A percentile compares a stretch with the other conserved stretches of the same genome.
phyloP scores from a whole-genome alignment of 2,113 vertebrate species.

The Alectura lathami region DNA sequence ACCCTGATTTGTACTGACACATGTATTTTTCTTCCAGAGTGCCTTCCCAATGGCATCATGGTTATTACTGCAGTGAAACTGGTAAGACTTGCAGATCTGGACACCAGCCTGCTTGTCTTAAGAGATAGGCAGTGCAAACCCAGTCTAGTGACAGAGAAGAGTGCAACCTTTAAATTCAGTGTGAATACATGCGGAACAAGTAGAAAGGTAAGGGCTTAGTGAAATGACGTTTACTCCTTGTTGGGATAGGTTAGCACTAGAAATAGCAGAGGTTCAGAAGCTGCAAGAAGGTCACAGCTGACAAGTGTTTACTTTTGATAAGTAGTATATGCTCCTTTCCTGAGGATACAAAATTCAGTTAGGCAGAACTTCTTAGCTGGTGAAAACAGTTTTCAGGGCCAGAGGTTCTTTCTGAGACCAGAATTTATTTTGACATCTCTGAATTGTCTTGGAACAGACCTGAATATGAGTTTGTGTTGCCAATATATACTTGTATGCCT shows the following conservation, averaged over 20 bases:
- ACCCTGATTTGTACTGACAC: neutral
- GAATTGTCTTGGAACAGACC: neutral
- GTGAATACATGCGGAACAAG: slow-evolving; percentile 54
- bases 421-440: neutral
- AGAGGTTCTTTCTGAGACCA: neutral
- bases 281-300: neutral
- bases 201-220: slow-evolving; percentile 34
- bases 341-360: neutral
- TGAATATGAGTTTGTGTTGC: neutral
- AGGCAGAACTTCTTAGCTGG: neutral
- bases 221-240: rapidly evolving
- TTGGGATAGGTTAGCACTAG: neutral
- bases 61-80: slow-evolving; percentile 47
- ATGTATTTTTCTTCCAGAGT: slow-evolving; percentile 22
- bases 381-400: neutral
- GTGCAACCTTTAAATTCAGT: slow-evolving; percentile 51
- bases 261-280: neutral
- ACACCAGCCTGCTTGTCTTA: slow-evolving; percentile 37
- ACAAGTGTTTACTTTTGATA: neutral
- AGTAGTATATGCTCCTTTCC: neutral
- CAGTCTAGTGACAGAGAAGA: slow-evolving; percentile 23
- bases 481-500: rapidly evolving
- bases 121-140: slow-evolving; percentile 46
- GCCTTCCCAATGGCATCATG: slow-evolving; percentile 57
- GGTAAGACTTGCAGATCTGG: slow-evolving; percentile 1